Evolutionary conservation across 1,140 invertebrate species (phyloP), one percentile per base, ranked within the genome.

Genomic region (Sarcophaga peregrina): DNA sequence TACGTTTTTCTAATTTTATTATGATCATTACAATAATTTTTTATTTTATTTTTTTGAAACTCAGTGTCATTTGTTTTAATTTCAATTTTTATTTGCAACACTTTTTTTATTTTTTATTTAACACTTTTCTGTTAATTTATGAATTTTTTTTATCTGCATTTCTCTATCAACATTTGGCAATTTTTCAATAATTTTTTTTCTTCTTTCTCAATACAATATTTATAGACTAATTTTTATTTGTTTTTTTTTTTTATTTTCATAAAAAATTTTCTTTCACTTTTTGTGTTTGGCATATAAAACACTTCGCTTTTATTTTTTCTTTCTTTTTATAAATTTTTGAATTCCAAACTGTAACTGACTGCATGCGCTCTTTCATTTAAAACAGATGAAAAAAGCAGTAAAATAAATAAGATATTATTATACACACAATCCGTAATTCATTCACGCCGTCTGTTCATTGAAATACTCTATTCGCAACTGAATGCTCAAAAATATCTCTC

Each of bases 231-330:
- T 37, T 37, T 37, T 37, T 37, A 37, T 37, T 37, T 37, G 25
- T 37, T 37, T 62, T n/a, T n/a, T n/a, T n/a, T n/a, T 68, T 68
- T 62, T n/a, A n/a, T 62, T 62, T 68, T 68, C 17, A 68, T 58
- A 58, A 20, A 20, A 68, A 25, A n/a, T n/a, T 20, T 68, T 37
- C 25, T 37, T 37, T 37, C 25, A 37, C 62, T 68, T 20, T 68
- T 68, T 68, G 62, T 68, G 62, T 68, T 68, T 68, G 17, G 62
- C 62, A 68, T 68, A 68, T 20, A 68, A 68, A 68, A 68, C 20
- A 68, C 10, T 37, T 37, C 25, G 25, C 4, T 37, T 37, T 37
- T 37, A 2, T 37, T 37, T 37, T 37, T 37, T 37, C 25, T 37
- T 37, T 37, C 25, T 37, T 37, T 37, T 37, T 2, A 37, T 37